Percentiles rank a stretch among this genome's conserved stretches.
Evolutionary conservation across 2,797 vertebrate species (phyloP).

Genomic region (Discoglossus pictus): DNA sequence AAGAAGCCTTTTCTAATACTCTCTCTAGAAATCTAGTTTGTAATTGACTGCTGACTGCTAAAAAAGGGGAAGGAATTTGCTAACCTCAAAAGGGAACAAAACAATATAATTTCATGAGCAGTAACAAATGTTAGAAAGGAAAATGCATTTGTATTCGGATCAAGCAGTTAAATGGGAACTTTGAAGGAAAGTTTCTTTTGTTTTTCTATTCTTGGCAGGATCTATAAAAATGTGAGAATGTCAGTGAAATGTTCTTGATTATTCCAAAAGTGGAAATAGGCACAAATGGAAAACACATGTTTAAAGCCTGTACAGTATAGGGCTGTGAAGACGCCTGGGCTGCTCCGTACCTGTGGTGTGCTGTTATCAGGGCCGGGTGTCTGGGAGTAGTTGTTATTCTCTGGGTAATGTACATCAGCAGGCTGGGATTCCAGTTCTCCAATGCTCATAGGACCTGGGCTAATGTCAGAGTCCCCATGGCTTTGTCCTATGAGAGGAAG

Average conservation of each 20-base stretch:
- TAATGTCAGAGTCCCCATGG: slow-evolving; percentile 54
- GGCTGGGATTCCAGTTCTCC: slow-evolving; percentile 59
- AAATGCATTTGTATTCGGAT: slow-evolving; percentile 30
- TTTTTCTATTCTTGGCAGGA: slow-evolving; percentile 4
- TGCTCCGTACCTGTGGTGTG: slow-evolving; percentile 62
- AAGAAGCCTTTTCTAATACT: background rate
- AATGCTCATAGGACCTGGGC: slow-evolving; percentile 64
- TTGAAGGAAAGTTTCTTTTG: background rate
- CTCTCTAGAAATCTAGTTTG: background rate
- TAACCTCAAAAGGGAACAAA: background rate
- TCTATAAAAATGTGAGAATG: slow-evolving; percentile 19
- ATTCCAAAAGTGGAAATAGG: slow-evolving; percentile 19
- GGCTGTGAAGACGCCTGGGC: slow-evolving; percentile 4
- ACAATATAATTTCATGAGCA: background rate
- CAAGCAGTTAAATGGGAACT: background rate
- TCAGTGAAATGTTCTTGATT: slow-evolving; percentile 5
- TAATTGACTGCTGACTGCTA: background rate
- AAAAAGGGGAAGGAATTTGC: background rate
- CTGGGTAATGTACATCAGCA: slow-evolving; percentile 51
- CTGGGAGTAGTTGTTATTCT: slow-evolving; percentile 41
- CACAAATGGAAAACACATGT: slow-evolving; percentile 43
- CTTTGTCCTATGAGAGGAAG: slow-evolving; percentile 56
- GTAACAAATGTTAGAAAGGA: background rate
- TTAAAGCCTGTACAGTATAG: slow-evolving; percentile 15
- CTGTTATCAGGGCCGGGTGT: slow-evolving; percentile 39